Base-by-base conservation (phyloP, 2,888 invertebrate species). In the Dryomyza anilis region DNA sequence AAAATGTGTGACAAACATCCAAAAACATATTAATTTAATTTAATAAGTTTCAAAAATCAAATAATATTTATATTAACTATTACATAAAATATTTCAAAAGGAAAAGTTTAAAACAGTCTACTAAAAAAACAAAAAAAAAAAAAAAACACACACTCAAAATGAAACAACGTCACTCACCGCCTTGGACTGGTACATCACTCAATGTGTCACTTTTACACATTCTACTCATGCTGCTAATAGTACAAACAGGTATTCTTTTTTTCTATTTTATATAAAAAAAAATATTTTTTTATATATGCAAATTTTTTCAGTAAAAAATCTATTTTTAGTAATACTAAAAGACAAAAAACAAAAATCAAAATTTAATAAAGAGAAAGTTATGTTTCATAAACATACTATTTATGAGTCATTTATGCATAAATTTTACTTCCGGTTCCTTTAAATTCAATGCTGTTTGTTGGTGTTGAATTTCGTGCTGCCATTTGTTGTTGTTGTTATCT, bases 161-260 rank as follows among this genome's bases (percentile, higher is more conserved):
- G 10, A 45, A 48, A 48, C 23, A 25, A 25, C 27, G 33, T 33
- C 21, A 36, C 29, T 30, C 14, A 46, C 12, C 29, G 16, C 52
- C 21, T 61, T 16, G 39, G 25, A 43, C 16, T 12, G 39, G 39
- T 8, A 39, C 14, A 50, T 25, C 16, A 10, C 14, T 21, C 36
- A 63, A 50, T 27, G 57, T 63, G 50, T 36, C 25, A 23, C 57
- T 39, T 48, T 48, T 55, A 57, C 36, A 63, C 27, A 57, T 57
- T 21, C 39, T 63, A 36, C 21, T 39, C 8, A 39, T 57, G n/a
- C n/a, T n/a, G 57, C 23, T 63, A 21, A 56, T 50, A 2, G 21
- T 63, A 36, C 57, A 63, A 57, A 57, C 56, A 63, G 63, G 63
- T 63, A 63, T 50, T 48, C 23, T 4, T 16, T 30, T 21, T 45